Conservation (phyloP, 2,113 vertebrate genomes). For the Pelecanus crispus region DNA sequence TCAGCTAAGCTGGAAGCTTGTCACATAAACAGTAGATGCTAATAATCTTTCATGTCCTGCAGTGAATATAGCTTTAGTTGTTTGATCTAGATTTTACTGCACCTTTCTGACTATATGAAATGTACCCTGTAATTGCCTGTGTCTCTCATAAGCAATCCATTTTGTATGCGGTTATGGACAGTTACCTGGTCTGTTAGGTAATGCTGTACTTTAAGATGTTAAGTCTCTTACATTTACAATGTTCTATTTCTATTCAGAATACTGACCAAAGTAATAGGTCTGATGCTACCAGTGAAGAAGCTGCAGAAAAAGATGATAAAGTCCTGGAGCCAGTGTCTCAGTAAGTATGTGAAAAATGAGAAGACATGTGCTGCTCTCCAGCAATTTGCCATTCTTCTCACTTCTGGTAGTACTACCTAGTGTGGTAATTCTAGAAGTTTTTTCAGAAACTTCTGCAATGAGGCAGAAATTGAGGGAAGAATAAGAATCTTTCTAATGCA, state of each 20-base stretch:
- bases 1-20: not conserved
- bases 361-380: not conserved
- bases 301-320: not conserved
- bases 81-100: not conserved
- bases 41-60: not conserved
- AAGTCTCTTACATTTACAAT: not conserved
- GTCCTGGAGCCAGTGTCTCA: not conserved
- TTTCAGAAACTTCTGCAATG: not conserved
- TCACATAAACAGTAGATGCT: not conserved
- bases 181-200: not conserved
- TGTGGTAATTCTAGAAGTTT: not conserved
- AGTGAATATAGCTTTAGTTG: not conserved
- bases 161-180: not conserved
- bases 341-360: constrained; percentile 45
- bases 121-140: not conserved
- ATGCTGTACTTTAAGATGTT: not conserved
- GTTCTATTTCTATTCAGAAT: constrained; percentile 1
- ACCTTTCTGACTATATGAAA: not conserved
- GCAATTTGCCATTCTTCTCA: not conserved
- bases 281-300: not conserved
- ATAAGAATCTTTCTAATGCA: not conserved
- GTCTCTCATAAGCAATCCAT: not conserved
- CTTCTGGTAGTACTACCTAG: not conserved
- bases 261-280: not conserved
- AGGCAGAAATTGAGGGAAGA: not conserved